These are phyloP conservation scores for Triops cancriformis DNA, from an alignment of 1,140 invertebrate species.

Conservation along the genomic window DNA sequence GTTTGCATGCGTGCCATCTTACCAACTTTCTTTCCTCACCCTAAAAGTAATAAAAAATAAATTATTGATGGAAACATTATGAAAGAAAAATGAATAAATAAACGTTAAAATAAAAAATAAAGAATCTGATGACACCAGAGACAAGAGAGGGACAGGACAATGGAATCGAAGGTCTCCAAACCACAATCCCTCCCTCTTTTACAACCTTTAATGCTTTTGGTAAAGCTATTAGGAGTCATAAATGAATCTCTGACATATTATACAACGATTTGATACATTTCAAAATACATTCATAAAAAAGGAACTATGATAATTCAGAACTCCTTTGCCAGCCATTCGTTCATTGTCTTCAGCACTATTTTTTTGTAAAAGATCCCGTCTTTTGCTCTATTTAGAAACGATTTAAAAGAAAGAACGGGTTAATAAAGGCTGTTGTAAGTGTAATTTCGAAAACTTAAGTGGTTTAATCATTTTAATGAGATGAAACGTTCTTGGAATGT, in stretches of 20 bases:
- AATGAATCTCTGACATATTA: neutral
- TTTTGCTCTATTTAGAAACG: neutral
- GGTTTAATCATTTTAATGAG: conserved; percentile 9
- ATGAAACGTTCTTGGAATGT: neutral
- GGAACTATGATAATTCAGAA: too few relatives aligned
- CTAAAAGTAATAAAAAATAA: neutral
- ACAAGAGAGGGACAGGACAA: neutral
- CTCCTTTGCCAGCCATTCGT: too few relatives aligned
- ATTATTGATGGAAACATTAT: neutral
- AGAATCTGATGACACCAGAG: neutral
- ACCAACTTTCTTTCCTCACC: too few relatives aligned
- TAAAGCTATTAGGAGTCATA: neutral
- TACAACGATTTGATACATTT: neutral
- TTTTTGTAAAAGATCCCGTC: neutral
- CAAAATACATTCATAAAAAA: too few relatives aligned
- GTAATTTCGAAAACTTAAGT: neutral
- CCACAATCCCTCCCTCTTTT: conserved; percentile 4
- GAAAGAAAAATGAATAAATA: neutral
- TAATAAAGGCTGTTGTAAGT: neutral
- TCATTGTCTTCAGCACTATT: neutral
- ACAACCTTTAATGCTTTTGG: neutral
- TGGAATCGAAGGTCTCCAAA: neutral
- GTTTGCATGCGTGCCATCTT: neutral
- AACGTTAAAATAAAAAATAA: neutral
- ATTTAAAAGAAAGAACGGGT: neutral